Evolutionary conservation across 2,113 vertebrate species (phyloP).

Genomic region (Boulengerochromis microlepis): DNA sequence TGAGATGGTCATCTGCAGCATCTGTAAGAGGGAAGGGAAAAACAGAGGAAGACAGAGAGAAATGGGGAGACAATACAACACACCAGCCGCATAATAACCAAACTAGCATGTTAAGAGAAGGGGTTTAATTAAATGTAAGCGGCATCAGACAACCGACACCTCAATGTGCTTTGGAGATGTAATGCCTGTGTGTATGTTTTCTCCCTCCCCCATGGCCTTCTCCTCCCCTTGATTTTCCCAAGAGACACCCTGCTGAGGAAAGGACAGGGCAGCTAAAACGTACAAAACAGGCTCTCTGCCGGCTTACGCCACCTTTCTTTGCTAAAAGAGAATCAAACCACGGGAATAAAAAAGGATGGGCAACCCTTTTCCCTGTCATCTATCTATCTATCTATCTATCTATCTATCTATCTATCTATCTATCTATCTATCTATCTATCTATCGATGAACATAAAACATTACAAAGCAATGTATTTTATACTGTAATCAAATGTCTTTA

Average conservation of each 20-base stretch:
- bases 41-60: not conserved
- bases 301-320: constrained; percentile 32
- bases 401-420: not conserved
- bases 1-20: constrained; percentile 45
- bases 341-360: not conserved
- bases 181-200: constrained; percentile 39
- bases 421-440: not conserved
- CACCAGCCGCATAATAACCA: constrained; percentile 49
- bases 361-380: not conserved
- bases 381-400: not conserved
- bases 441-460: not conserved
- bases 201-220: constrained; percentile 43
- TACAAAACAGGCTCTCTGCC: constrained; percentile 62
- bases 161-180: constrained; percentile 53
- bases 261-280: constrained; percentile 68
- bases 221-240: constrained; percentile 66
- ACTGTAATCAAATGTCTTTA: not conserved
- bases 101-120: constrained; percentile 43
- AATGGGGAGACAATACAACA: not conserved
- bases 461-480: not conserved
- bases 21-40: constrained; percentile 7
- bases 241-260: constrained; percentile 69
- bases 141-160: constrained; percentile 45
- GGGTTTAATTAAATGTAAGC: constrained; percentile 61
- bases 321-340: constrained; percentile 9